Evolutionary conservation across 2,888 invertebrate species (phyloP), one percentile per base, ranked within the genome.

Genomic region (Watsonalla binaria): DNA sequence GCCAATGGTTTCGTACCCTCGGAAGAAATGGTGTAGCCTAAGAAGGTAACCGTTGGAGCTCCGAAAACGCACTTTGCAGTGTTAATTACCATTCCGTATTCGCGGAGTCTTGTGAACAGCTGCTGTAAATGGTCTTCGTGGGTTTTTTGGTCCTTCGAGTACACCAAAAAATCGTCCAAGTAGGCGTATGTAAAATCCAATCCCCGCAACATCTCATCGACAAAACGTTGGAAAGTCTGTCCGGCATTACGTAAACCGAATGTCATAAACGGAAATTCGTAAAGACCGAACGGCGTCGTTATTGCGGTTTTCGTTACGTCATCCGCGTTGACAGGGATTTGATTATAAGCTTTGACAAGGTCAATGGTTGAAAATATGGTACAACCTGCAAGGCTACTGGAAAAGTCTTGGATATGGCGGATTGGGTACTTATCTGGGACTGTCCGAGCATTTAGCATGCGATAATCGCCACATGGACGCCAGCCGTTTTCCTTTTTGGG

Each of bases 211-310:
- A n/a, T 55, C 24, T 24, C 24, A 24, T 24, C 24, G 4, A 24
- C 24, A 24, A 24, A 24, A 4, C 24, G 24, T 24, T 82, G 76
- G 59, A 85, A 75, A 0, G 80, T 78, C 57, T 84, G 78, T 1
- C 74, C 75, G 0, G 84, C 79, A 54, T 86, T 84, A 0, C 78
- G 49, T 0, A 85, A 62, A 0, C 83, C 82, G 34, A 82, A 73
- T 24, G 24, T 24, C 24, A 24, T 24, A 24, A 24, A 24, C 24
- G 24, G 24, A 24, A 24, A 24, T 24, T 24, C 24, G 24, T 24
- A 24, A 24, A 24, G 24, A 24, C 24, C 24, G 24, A 24, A 24
- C 1, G 24, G 74, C 6, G 78, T 78, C 0, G 58, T 74, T 6
- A 77, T 72, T 0, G 75, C 80, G 0, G 79, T 79, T 57, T 82